Conservation (phyloP, 2,113 vertebrate species). For the Osmerus mordax region DNA sequence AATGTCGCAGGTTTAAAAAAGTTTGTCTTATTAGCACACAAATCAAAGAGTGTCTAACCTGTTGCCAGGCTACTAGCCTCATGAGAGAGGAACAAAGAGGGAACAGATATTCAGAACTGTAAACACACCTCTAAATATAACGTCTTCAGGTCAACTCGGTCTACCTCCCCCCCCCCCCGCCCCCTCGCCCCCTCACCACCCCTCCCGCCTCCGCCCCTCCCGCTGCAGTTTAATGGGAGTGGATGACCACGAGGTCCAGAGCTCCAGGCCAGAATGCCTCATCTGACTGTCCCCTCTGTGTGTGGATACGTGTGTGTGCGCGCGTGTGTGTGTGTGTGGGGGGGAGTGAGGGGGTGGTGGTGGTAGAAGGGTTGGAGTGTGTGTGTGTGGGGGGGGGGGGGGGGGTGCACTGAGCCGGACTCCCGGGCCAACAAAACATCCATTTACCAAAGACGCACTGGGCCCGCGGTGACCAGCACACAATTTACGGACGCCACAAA, state of each 20-base stretch:
- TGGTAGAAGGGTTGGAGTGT: neutral
- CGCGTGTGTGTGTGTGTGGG: neutral
- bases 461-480: conserved; percentile 19
- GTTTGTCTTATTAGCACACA: conserved; percentile 22
- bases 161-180: conserved; percentile 48
- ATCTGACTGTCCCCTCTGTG: conserved; percentile 37
- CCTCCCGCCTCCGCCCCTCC: no score
- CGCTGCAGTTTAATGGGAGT: no score
- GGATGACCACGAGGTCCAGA: conserved; percentile 34
- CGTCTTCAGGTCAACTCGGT: conserved; percentile 57
- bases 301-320: neutral
- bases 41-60: conserved; percentile 50
- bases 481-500: conserved; percentile 40
- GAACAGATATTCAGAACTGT: conserved; percentile 41
- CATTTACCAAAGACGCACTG: conserved; percentile 22
- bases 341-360: conserved; percentile 5
- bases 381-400: conserved; percentile 29
- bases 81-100: conserved; percentile 53
- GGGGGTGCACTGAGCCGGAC: conserved; percentile 17
- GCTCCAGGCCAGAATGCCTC: conserved; percentile 52
- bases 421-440: conserved; percentile 35
- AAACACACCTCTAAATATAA: conserved; percentile 62
- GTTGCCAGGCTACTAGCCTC: conserved; percentile 64
- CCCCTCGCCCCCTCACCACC: conserved; percentile 53
- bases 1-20: neutral